Conservation (phyloP, 2,797 vertebrate genomes). For the Sus cebifrons region DNA sequence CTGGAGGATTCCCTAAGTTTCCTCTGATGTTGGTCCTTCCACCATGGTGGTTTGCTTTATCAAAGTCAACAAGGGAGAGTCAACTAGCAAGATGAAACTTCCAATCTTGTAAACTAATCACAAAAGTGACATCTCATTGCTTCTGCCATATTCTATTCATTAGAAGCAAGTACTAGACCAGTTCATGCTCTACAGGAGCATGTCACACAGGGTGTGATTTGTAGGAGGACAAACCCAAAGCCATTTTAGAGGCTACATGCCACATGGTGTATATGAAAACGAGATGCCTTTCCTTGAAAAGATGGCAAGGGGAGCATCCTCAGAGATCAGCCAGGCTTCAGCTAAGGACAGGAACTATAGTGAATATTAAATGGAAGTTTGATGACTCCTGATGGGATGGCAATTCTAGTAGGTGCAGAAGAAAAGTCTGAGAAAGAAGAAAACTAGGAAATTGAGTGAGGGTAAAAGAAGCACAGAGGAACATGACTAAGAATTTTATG, state of each 20-base stretch:
- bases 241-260: background rate
- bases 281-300: background rate
- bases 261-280: background rate
- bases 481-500: background rate
- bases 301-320: background rate
- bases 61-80: background rate
- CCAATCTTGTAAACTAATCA: background rate
- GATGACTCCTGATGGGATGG: background rate
- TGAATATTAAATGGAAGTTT: background rate
- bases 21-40: background rate
- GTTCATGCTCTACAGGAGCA: background rate
- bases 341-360: background rate
- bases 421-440: constrained; percentile 6
- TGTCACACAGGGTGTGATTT: background rate
- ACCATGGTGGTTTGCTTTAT: background rate
- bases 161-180: background rate
- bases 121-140: background rate
- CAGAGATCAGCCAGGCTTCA: background rate
- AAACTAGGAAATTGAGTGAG: background rate
- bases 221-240: background rate
- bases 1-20: background rate
- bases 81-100: background rate
- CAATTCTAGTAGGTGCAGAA: background rate
- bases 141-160: background rate
- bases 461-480: background rate